Conservation (phyloP, 2,113 vertebrate genomes). For the Oryzias woworae region DNA sequence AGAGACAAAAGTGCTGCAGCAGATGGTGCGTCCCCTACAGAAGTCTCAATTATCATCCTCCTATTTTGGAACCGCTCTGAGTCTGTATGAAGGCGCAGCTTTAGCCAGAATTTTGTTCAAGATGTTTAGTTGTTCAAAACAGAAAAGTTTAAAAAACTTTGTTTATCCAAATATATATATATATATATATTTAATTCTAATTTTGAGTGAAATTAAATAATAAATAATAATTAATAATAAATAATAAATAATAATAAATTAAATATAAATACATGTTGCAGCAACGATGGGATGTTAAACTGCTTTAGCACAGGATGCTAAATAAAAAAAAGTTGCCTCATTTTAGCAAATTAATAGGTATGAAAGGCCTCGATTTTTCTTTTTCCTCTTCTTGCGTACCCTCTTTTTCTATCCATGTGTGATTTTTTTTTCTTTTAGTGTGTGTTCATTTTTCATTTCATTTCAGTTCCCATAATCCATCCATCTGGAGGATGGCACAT, state of each 20-base stretch:
- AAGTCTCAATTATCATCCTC: constrained; percentile 6
- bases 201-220: no score
- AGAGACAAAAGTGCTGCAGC: constrained; percentile 7
- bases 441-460: constrained; percentile 71
- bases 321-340: constrained; percentile 44
- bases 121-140: not conserved
- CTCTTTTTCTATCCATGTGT: constrained; percentile 11
- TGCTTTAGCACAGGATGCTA: constrained; percentile 2
- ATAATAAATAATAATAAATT: no score
- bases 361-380: constrained; percentile 46
- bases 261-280: not conserved
- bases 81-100: constrained; percentile 6
- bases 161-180: no score
- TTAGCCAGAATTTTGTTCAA: not conserved
- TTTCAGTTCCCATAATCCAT: constrained; percentile 70
- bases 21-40: constrained; percentile 11
- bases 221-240: no score
- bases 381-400: constrained; percentile 11
- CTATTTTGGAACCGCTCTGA: constrained; percentile 1
- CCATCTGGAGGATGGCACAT: constrained; percentile 65
- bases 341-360: constrained; percentile 47
- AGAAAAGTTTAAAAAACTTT: no score
- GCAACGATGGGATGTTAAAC: constrained; percentile 7
- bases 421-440: constrained; percentile 26
- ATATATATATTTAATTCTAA: no score